These are phyloP conservation scores for Poecilia latipinna DNA, from an alignment of 2,113 vertebrate species.

Conservation along the genomic window DNA sequence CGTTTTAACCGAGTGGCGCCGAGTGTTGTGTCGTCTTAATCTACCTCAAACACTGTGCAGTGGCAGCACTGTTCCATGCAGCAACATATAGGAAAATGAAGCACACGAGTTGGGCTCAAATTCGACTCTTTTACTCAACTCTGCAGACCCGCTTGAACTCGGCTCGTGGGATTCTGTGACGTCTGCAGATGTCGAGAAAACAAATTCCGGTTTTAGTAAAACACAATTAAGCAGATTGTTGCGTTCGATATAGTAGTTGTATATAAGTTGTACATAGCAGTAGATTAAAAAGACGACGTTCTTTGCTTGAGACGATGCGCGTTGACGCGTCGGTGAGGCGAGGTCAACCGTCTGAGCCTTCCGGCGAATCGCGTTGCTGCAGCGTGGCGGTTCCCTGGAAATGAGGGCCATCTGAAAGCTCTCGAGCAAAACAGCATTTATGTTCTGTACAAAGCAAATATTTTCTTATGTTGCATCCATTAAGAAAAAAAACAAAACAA, in stretches of 20 bases:
- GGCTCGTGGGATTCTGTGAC: neutral
- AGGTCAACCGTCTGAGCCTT: constrained; percentile 8
- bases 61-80: constrained; percentile 49
- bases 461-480: constrained; percentile 39
- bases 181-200: neutral
- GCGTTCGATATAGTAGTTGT: constrained; percentile 48
- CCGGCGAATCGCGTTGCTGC: too few relatives aligned
- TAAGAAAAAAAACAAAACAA: neutral
- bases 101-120: constrained; percentile 19
- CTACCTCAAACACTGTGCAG: constrained; percentile 76
- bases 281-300: constrained; percentile 39
- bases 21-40: constrained; percentile 64
- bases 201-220: constrained; percentile 10
- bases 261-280: constrained; percentile 58
- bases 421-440: constrained; percentile 54
- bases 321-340: neutral
- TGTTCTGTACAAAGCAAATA: constrained; percentile 36
- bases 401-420: constrained; percentile 6
- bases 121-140: constrained; percentile 4
- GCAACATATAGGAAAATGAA: constrained; percentile 32
- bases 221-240: constrained; percentile 8
- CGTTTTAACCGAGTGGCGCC: constrained; percentile 45
- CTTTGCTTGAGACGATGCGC: constrained; percentile 22
- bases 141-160: constrained; percentile 16
- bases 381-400: constrained; percentile 3